These are phyloP conservation scores for Anas bernieri DNA, from an alignment of 2,797 vertebrate genomes.

Conservation along the genomic window DNA sequence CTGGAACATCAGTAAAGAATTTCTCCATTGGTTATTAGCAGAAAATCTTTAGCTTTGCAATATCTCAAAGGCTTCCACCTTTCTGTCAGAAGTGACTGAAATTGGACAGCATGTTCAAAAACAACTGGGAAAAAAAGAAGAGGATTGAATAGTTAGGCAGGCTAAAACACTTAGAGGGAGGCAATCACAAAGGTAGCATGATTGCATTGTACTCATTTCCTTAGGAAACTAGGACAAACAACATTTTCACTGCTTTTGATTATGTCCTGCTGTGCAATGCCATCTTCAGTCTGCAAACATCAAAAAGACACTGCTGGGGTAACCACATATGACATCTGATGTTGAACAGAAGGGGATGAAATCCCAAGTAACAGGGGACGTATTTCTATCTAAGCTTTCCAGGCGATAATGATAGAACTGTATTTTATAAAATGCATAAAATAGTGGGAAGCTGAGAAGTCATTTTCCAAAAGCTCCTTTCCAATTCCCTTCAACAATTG, in stretches of 20 bases:
- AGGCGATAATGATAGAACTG: background rate
- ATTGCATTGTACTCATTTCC: background rate
- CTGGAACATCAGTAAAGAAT: background rate
- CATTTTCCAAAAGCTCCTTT: conserved; percentile 11
- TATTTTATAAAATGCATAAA: background rate
- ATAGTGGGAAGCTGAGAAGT: conserved; percentile 7
- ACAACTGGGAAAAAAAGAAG: background rate
- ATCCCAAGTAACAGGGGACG: background rate
- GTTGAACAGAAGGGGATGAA: conserved; percentile 11
- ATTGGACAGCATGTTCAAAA: background rate
- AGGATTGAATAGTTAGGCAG: background rate
- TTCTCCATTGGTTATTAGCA: background rate
- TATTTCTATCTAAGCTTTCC: conserved; percentile 1
- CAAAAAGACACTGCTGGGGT: conserved; percentile 19
- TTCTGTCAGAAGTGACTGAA: background rate
- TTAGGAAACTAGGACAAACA: conserved; percentile 22
- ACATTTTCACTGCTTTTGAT: conserved; percentile 11
- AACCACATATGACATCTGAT: background rate
- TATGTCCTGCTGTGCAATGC: conserved; percentile 39
- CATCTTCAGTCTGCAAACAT: conserved; percentile 40
- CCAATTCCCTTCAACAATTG: background rate
- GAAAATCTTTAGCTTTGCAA: background rate
- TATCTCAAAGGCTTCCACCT: background rate
- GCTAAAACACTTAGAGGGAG: background rate
- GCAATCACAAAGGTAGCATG: background rate